These are phyloP conservation scores for Sterrhoptilus dennistouni DNA, from an alignment of 2,113 vertebrate species.

Conservation along the genomic window DNA sequence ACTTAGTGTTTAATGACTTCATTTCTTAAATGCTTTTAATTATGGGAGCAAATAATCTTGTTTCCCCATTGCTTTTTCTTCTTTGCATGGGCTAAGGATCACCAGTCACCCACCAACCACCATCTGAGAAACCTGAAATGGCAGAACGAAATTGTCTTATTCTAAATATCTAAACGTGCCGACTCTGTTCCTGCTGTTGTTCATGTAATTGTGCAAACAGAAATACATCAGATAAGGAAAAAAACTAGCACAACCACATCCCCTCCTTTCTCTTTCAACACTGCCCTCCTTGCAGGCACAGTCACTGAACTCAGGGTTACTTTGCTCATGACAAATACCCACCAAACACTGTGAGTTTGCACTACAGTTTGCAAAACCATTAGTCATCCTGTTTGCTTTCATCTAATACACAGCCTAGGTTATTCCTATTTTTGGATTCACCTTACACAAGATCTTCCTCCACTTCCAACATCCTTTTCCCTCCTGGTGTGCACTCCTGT, in stretches of 20 bases:
- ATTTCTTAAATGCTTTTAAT: neutral
- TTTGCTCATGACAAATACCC: neutral
- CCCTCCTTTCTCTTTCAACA: neutral
- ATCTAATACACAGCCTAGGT: neutral
- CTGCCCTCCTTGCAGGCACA: neutral
- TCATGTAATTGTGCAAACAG: neutral
- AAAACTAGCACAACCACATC: neutral
- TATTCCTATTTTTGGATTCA: neutral
- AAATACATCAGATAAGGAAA: neutral
- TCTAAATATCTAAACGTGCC: neutral
- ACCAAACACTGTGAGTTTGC: neutral
- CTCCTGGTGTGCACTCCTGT: accelerated
- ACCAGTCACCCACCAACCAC: accelerated
- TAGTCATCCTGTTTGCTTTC: neutral
- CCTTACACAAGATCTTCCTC: neutral
- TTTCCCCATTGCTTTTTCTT: neutral
- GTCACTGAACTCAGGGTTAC: neutral
- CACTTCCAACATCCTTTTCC: neutral
- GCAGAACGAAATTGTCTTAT: neutral
- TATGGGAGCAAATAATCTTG: neutral
- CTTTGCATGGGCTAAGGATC: neutral
- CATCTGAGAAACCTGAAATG: neutral
- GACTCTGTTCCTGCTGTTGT: neutral
- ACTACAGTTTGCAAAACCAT: neutral
- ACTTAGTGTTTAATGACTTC: neutral